Conservation (phyloP, 1,140 invertebrate species). For the Papilio xuthus region DNA sequence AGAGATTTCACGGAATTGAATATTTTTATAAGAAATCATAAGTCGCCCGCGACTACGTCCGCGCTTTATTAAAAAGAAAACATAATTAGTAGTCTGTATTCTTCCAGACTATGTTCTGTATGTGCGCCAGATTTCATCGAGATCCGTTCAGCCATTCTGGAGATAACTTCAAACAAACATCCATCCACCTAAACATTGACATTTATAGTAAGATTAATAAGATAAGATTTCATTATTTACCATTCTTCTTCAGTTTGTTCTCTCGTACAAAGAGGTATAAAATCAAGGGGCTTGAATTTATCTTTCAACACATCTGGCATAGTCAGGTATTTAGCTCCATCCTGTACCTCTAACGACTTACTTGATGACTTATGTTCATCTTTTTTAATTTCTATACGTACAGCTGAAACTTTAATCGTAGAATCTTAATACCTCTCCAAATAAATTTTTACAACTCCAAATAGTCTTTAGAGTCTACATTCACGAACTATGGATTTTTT, state of each 20-base stretch:
- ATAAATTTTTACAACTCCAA: not conserved
- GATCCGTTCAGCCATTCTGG: not conserved
- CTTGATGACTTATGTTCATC: not conserved
- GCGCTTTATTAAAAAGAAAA: no score
- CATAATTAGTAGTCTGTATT: no score
- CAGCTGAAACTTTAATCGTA: slow-evolving; percentile 16
- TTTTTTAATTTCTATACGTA: slow-evolving; percentile 44
- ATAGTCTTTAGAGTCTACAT: not conserved
- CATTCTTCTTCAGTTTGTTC: slow-evolving; percentile 50
- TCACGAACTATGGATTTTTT: no score
- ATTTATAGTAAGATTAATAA: no score
- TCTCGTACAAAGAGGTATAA: slow-evolving; percentile 64
- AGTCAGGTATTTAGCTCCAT: slow-evolving; percentile 55
- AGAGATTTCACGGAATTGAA: no score
- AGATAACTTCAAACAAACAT: not conserved
- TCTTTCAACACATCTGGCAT: slow-evolving; percentile 67
- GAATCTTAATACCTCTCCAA: slow-evolving; percentile 38
- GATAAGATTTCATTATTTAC: slow-evolving; percentile 37
- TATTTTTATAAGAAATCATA: no score
- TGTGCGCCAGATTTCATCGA: no score
- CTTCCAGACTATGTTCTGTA: no score
- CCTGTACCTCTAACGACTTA: slow-evolving; percentile 52
- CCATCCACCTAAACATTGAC: no score
- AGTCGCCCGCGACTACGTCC: no score
- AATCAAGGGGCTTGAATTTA: slow-evolving; percentile 64